Evolutionary conservation across 2,113 vertebrate species (phyloP), one percentile per base, ranked within the genome.

Genomic region (Corynorhinus townsendii): DNA sequence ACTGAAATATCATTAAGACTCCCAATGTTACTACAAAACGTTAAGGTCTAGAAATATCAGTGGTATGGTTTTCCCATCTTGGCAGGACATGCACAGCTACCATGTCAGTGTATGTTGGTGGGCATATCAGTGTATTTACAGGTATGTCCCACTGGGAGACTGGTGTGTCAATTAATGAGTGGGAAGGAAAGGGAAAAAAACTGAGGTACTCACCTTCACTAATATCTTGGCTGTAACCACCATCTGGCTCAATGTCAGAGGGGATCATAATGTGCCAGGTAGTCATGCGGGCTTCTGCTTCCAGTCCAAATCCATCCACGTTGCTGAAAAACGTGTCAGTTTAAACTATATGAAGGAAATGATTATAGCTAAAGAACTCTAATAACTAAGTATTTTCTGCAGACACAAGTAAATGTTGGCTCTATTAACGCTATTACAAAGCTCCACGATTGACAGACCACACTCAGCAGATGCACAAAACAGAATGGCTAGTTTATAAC

Each of bases 261-360:
- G 99, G 98, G 84, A 99, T 99, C 99, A 99, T 99, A 56, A 99
- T 98, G 83, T 99, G 99, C 99, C 99, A 99, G 38, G 99, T 99
- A 14, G 99, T 99, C 99, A 99, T 99, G 91, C 99, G 98, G 86
- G 99, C 99, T 98, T 99, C 99, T 35, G 99, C 99, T 98, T 99
- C 99, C 98, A 99, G 97, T 85, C 99, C 99, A 94, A 99, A 99
- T 16, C 99, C 99, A 94, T 99, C 99, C 93, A 99, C 98, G 0
- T 98, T 99, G 56, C 99, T 99, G 98, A 77, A 97, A 98, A 98
- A 56, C 94, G 66, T 95, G 72, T 2, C 54, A 96, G 95, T 96
- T 94, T 94, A 96, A 81, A 96, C 35, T 33, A 11, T n/a, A 68
- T 45, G 38, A 68, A 69, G 89, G 35, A 90, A 91, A 76, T 47